These are phyloP conservation scores for Sitophilus oryzae DNA, from an alignment of 1,140 invertebrate genomes.

Conservation along the genomic window DNA sequence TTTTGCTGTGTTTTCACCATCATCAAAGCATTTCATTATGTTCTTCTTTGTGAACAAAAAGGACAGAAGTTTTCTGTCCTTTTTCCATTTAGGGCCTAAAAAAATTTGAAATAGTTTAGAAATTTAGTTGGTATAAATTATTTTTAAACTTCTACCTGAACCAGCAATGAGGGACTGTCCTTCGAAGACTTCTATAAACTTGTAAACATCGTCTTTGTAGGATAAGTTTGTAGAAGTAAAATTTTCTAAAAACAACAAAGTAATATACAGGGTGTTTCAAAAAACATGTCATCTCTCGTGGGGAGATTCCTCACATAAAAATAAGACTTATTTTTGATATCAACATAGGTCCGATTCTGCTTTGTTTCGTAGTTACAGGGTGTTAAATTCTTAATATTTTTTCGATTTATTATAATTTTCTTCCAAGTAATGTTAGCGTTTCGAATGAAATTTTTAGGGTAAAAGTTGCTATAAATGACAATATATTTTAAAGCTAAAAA, in stretches of 20 bases:
- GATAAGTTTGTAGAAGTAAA: conserved; percentile 17
- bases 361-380: no score
- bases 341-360: no score
- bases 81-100: conserved; percentile 21
- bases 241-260: conserved; percentile 24
- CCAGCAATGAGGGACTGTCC: conserved; percentile 24
- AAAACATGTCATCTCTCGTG: no score
- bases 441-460: no score
- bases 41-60: conserved; percentile 12
- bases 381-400: no score
- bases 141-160: conserved; percentile 19
- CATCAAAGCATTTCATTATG: conserved; percentile 8
- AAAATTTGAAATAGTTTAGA: background rate
- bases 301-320: no score
- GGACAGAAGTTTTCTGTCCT: conserved; percentile 9
- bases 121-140: background rate
- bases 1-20: conserved; percentile 3
- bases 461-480: no score
- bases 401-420: no score
- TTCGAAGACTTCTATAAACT: conserved; percentile 22
- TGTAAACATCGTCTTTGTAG: conserved; percentile 24
- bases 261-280: no score
- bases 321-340: no score
- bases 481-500: no score
- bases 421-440: no score